Base-by-base conservation (phyloP, 1,140 invertebrate species). In the Diabrotica undecimpunctata region DNA sequence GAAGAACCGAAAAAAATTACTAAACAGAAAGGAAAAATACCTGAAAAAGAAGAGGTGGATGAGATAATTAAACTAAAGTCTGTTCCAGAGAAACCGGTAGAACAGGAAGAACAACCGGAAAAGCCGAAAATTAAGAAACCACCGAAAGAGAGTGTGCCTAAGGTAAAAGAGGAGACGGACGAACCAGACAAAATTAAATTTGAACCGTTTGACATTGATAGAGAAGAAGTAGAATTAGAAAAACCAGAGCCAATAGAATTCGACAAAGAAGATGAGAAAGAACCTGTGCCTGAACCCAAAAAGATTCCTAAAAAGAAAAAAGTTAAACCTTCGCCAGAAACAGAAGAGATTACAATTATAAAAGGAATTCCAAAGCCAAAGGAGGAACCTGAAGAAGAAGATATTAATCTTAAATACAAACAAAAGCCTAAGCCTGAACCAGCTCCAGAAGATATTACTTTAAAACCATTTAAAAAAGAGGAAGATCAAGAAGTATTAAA, bases 391-490 rank as follows among this genome's bases (percentile, higher is more conserved):
- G 81, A 84, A 70, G 77, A 84, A 69, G 79, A 80, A 3, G 79
- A 85, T 59, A 73, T 87, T 6, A 85, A 83, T 70, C 83, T 87
- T 59, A 82, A 82, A 71, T 85, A 83, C 66, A 84, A 85, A 41
- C 71, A 78, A 61, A 77, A 76, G 62, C 77, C 83, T 39, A 79
- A 80, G 70, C 79, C 81, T 0, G 82, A 85, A 70, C 82, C 85
- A 51, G 70, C 77, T 36, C 78, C 79, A 3, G 81, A 82, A 67
- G 67, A 79, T 67, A 79, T 85, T 41, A 82, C 68, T 37, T 65
- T 86, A 0, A 86, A 86, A 71, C 79, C 80, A 5, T 82, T 85
- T 70, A 79, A 78, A 70, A 78, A 79, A 50, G 73, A 78, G 61
- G 72, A 77, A 12, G 69, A 74, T 59, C 73, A 80, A 51, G 73